Percentiles rank a stretch among this genome's conserved stretches.
Evolutionary conservation across 2,888 invertebrate species (phyloP).

Genomic region (Amphipyra berbera): DNA sequence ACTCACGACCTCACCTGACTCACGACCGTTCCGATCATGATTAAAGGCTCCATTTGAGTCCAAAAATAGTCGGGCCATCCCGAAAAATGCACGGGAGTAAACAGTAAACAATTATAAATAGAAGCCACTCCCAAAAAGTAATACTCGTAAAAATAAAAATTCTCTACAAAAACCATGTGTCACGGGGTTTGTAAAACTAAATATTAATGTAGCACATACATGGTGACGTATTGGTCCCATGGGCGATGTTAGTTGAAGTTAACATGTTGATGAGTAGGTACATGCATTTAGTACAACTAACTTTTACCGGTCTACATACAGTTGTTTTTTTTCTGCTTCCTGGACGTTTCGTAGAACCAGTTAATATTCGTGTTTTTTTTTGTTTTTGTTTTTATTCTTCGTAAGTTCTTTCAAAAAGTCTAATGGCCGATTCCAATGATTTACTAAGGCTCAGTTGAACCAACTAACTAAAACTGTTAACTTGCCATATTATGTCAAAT

Average conservation of each 20-base stretch:
- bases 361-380: too few species aligned
- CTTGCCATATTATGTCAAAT: too few species aligned
- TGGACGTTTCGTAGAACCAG: neutral
- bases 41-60: too few species aligned
- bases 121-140: neutral
- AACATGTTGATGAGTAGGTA: conserved; percentile 22
- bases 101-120: neutral
- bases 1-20: too few species aligned
- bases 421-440: too few species aligned
- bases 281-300: conserved; percentile 30
- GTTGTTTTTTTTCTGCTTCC: neutral
- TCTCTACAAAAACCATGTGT: conserved; percentile 12
- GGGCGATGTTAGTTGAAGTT: conserved; percentile 40
- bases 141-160: conserved; percentile 14
- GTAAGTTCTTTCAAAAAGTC: too few species aligned
- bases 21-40: too few species aligned
- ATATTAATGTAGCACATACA: conserved; percentile 54
- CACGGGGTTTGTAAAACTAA: conserved; percentile 36
- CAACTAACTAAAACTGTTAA: too few species aligned
- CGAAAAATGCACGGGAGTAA: too few species aligned
- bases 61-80: too few species aligned
- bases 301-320: conserved; percentile 19
- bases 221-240: conserved; percentile 53
- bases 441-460: too few species aligned
- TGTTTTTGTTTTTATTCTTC: too few species aligned